Base-by-base conservation (phyloP, 2,888 invertebrate species). In the Drosophila tanythrix region DNA sequence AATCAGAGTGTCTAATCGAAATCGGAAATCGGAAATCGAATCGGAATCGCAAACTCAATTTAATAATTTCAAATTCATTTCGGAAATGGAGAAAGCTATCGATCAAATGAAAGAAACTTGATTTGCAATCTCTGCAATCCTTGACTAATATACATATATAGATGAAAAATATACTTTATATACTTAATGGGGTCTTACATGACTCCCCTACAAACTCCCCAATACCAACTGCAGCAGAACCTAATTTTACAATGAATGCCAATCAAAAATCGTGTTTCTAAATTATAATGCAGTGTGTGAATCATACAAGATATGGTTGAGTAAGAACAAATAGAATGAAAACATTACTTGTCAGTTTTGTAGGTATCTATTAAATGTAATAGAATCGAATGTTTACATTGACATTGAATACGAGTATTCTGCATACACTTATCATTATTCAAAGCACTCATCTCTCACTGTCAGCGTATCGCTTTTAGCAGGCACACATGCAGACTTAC, bases 361-460 rank as follows among this genome's bases (percentile, higher is more conserved):
- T 8, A 15, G 7, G 13, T 15, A 46, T 25, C 46, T 25, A 46
- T 25, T 46, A 15, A 25, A 25, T 15, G 46, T 25, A 25, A 46
- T 25, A 25, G 13, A 15, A 8, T 46, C 13, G 46, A 46, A 46
- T 25, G 46, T 8, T 25, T 15, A 2, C 1, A 27, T 18, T 51
- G 48, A 48, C 35, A 27, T 38, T 43, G 46, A 76, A 70, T 56
- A 21, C 46, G 27, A 56, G 56, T 73, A 62, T 61, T 67, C 35
- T 53, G 50, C 60, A 59, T 65, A 67, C 69, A 74, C 40, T 35
- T 48, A 33, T 70, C 33, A 59, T 66, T 62, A 64, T 61, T 67
- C 70, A 79, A 58, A 27, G 25, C 59, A 36, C 58, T 59, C 76
- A 79, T 77, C 76, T 76, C 65, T 76, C 77, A 80, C 62, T 77